These are phyloP conservation scores for Synanthedon vespiformis DNA, from an alignment of 2,888 invertebrate genomes.

Conservation along the genomic window DNA sequence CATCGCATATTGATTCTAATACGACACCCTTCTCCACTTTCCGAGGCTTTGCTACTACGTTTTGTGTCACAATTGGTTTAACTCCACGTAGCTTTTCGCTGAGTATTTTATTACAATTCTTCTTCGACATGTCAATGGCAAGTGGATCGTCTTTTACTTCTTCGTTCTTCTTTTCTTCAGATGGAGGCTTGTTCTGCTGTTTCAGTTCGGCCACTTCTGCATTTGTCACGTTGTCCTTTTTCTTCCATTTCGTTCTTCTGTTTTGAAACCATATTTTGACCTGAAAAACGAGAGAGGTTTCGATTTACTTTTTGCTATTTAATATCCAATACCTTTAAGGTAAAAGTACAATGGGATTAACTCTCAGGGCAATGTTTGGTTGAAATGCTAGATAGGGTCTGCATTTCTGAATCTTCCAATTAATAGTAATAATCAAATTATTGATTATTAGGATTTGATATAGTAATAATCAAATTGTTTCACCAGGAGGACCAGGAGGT, in stretches of 20 bases:
- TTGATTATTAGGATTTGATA: no score
- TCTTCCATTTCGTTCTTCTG: conserved; percentile 81
- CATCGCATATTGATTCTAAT: conserved; percentile 48
- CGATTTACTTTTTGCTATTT: neutral
- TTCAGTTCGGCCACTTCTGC: conserved; percentile 90
- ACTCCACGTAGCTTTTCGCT: conserved; percentile 47
- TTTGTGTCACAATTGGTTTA: conserved; percentile 29
- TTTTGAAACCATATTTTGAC: conserved; percentile 95
- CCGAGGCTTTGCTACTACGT: conserved; percentile 31
- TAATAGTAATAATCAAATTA: no score
- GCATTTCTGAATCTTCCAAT: no score
- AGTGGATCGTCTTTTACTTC: conserved; percentile 43
- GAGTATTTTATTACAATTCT: conserved; percentile 49
- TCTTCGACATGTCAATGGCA: conserved; percentile 57
- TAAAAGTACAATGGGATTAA: no score
- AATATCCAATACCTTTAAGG: neutral
- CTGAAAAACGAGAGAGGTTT: conserved; percentile 63
- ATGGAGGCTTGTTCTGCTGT: conserved; percentile 53
- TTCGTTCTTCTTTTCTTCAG: conserved; percentile 38
- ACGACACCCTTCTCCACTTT: conserved; percentile 51
- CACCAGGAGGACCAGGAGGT: no score
- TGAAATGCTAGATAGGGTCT: neutral
- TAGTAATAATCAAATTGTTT: no score
- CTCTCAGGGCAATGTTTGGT: neutral
- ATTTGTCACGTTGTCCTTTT: conserved; percentile 91